These are phyloP conservation scores for Philhelius pedissequus DNA, from an alignment of 2,888 invertebrate species.

Conservation along the genomic window DNA sequence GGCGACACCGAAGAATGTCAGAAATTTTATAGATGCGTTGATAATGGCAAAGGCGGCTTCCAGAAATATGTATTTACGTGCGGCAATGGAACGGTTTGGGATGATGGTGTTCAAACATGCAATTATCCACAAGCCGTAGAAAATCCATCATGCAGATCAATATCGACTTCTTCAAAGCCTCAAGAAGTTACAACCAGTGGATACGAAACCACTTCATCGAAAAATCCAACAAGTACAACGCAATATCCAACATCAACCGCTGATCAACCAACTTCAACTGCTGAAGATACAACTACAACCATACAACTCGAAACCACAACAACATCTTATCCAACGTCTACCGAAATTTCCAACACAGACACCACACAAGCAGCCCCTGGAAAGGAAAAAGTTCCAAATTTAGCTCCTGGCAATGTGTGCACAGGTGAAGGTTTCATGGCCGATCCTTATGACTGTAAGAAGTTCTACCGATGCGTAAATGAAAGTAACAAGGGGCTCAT, in stretches of 20 bases:
- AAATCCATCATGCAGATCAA: conserved; percentile 69
- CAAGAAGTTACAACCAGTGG: conserved; percentile 19
- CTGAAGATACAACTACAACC: conserved; percentile 22
- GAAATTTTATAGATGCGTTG: conserved; percentile 85
- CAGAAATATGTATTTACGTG: conserved; percentile 83
- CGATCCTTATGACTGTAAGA: conserved; percentile 81
- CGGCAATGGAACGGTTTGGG: conserved; percentile 84
- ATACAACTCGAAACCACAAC: conserved; percentile 33
- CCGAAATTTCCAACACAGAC: conserved; percentile 70
- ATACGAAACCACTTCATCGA: conserved; percentile 27
- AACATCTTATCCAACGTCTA: conserved; percentile 32
- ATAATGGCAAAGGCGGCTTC: conserved; percentile 82
- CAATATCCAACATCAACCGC: conserved; percentile 10
- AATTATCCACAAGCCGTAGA: conserved; percentile 71
- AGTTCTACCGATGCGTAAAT: conserved; percentile 82
- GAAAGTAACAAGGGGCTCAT: conserved; percentile 79
- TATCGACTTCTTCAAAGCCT: conserved; percentile 8
- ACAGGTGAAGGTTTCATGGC: conserved; percentile 83
- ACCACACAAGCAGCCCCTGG: conserved; percentile 55
- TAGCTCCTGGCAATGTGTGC: conserved; percentile 79
- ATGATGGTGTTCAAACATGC: conserved; percentile 78
- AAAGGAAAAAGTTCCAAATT: conserved; percentile 71
- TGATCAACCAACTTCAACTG: neutral
- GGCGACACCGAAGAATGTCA: conserved; percentile 80
- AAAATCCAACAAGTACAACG: neutral